Percentiles rank a stretch among this genome's conserved stretches.
Conservation (phyloP, 2,113 vertebrate genomes). For the Chloropsis hardwickii region DNA sequence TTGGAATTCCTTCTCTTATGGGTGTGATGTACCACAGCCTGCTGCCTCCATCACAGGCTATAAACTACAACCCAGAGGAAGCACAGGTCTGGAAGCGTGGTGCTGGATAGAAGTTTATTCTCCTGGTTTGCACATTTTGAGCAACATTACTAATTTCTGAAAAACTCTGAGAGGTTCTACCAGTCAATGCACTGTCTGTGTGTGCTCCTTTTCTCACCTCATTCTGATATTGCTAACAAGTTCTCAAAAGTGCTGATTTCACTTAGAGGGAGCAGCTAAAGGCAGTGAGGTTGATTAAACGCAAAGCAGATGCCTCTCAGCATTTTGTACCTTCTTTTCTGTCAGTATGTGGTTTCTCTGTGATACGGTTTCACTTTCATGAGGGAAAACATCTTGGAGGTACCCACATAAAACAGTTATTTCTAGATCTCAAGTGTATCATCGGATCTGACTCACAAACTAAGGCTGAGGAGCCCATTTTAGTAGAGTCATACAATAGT, state of each 20-base stretch:
- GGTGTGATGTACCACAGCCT: background rate
- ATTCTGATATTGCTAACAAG: background rate
- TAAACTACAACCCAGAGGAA: background rate
- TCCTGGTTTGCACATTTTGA: background rate
- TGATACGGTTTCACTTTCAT: background rate
- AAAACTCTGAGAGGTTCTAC: background rate
- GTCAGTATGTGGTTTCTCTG: background rate
- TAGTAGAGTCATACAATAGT: background rate
- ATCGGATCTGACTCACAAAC: background rate
- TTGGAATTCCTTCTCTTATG: background rate
- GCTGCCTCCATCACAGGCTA: background rate
- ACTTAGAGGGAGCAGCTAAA: background rate
- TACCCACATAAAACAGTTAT: background rate
- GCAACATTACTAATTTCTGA: background rate
- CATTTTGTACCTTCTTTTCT: background rate
- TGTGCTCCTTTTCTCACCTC: background rate
- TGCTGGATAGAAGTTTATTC: background rate
- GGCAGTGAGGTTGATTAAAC: background rate
- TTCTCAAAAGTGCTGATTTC: background rate
- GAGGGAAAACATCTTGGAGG: background rate
- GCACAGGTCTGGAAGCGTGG: background rate
- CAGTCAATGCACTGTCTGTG: background rate
- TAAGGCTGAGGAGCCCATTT: background rate
- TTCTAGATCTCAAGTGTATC: background rate
- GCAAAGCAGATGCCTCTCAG: background rate